phyloP scores from a whole-genome alignment of 2,888 invertebrate species.

The Lydus trimaculatus region DNA sequence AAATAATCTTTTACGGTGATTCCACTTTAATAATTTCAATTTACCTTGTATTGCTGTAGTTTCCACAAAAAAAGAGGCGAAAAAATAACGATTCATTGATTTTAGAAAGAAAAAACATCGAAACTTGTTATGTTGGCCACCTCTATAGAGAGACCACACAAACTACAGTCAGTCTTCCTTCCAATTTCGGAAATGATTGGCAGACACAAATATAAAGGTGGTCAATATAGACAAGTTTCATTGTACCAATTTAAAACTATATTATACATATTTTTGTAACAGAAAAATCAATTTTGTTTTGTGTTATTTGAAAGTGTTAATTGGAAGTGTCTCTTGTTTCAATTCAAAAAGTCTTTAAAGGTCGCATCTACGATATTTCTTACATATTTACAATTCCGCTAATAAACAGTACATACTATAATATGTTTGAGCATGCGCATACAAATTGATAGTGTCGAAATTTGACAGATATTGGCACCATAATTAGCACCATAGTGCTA shows the following conservation, averaged over 20 bases:
- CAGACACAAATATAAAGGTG: too few relatives aligned
- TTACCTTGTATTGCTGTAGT: constrained; percentile 52
- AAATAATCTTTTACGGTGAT: background rate
- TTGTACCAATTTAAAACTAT: background rate
- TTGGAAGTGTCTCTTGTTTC: background rate
- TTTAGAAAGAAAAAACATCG: background rate
- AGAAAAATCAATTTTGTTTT: background rate
- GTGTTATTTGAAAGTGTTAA: background rate
- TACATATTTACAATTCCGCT: background rate
- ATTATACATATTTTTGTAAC: background rate
- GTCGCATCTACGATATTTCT: background rate
- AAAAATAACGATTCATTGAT: constrained; percentile 25
- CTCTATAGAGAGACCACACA: too few relatives aligned
- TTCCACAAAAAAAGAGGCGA: constrained; percentile 42
- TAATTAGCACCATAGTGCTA: background rate
- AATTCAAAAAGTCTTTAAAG: background rate
- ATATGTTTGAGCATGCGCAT: too few relatives aligned
- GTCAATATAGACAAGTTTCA: background rate
- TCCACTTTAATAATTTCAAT: constrained; percentile 11
- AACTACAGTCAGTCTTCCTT: too few relatives aligned
- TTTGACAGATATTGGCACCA: too few relatives aligned
- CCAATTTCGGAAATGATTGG: too few relatives aligned
- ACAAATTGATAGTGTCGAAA: too few relatives aligned
- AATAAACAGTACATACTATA: background rate
- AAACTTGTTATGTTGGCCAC: background rate